Evolutionary conservation across 23 tunicate genomes (phyloP).

Genomic region (Diplosoma virens): DNA sequence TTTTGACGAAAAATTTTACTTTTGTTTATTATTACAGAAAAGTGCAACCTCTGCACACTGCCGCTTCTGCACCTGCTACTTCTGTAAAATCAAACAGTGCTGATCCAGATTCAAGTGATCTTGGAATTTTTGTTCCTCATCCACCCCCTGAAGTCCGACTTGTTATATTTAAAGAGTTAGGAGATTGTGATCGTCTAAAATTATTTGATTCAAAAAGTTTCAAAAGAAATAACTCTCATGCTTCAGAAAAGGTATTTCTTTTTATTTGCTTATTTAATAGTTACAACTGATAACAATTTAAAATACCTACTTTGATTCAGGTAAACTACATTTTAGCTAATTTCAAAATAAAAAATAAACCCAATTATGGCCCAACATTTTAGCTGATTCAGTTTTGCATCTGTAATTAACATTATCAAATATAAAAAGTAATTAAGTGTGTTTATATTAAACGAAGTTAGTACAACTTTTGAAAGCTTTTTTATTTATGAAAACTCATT

Average conservation of each 20-base stretch:
- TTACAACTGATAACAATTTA: too few species aligned
- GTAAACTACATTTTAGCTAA: too few species aligned
- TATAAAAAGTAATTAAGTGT: too few species aligned
- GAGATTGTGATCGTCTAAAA: constrained; percentile 51
- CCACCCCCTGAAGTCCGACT: constrained; percentile 76
- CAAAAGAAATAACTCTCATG: constrained; percentile 12
- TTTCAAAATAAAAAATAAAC: too few species aligned
- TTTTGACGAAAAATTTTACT: too few species aligned
- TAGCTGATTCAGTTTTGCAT: too few species aligned
- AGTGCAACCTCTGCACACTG: not conserved
- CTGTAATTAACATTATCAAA: too few species aligned
- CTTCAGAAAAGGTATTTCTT: constrained; percentile 4
- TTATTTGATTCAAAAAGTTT: constrained; percentile 76
- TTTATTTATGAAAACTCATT: too few species aligned
- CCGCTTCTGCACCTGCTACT: not conserved
- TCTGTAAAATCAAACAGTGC: not conserved
- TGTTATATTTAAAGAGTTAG: constrained; percentile 60
- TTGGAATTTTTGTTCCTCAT: constrained; percentile 26
- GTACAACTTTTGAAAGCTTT: too few species aligned
- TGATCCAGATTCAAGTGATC: not conserved
- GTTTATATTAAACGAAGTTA: too few species aligned
- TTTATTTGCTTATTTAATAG: not conserved
- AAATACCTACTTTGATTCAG: too few species aligned
- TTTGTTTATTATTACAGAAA: not conserved
- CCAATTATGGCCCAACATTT: too few species aligned